A percentile compares a stretch with the other conserved stretches of the same genome.
These are phyloP conservation scores for Cerceris rybyensis DNA, from an alignment of 2,888 invertebrate genomes.

Conservation along the genomic window DNA sequence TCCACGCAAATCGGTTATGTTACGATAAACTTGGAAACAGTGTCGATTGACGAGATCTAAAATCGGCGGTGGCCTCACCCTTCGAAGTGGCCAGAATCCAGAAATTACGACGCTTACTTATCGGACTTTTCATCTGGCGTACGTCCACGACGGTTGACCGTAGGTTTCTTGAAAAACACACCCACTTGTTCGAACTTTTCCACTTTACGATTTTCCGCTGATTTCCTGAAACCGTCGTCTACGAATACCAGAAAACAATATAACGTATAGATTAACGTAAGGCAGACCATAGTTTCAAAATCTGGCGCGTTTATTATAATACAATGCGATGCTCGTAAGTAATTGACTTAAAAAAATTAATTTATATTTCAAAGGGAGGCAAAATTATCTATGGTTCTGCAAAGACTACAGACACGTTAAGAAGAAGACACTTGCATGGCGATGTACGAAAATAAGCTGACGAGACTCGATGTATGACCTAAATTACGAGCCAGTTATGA, in stretches of 20 bases:
- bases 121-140: constrained; percentile 74
- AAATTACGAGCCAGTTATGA: constrained; percentile 27
- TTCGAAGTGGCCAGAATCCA: constrained; percentile 77
- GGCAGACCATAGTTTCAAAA: no score
- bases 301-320: no score
- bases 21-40: constrained; percentile 67
- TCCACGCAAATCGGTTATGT: constrained; percentile 42
- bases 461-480: constrained; percentile 26
- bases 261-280: no score
- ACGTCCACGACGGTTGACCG: constrained; percentile 57
- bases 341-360: no score
- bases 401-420: neutral
- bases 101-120: constrained; percentile 74
- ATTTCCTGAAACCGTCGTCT: constrained; percentile 1
- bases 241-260: neutral
- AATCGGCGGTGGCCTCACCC: constrained; percentile 75
- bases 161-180: constrained; percentile 60
- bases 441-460: constrained; percentile 42
- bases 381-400: no score
- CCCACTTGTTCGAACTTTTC: constrained; percentile 70
- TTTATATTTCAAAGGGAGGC: no score
- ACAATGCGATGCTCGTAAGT: no score
- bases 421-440: constrained; percentile 7
- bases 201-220: constrained; percentile 12
- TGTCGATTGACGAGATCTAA: constrained; percentile 78